Percentiles rank a stretch among this genome's conserved stretches.
These are phyloP conservation scores for Corythornis madagascariensis DNA, from an alignment of 2,113 vertebrate species.

Conservation along the genomic window DNA sequence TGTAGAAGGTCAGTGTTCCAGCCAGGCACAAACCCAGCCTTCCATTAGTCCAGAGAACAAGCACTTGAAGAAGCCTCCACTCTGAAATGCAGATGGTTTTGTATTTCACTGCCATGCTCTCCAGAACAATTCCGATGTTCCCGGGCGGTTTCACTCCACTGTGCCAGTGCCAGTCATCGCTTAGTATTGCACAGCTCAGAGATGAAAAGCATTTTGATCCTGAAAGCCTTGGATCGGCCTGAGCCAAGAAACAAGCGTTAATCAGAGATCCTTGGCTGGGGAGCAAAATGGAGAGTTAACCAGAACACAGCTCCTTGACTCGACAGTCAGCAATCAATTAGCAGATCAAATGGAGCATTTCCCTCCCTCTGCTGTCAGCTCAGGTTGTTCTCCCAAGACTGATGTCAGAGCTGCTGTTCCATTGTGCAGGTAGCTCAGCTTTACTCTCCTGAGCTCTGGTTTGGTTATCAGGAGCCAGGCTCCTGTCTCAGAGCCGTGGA, in stretches of 20 bases:
- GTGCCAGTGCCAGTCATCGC: background rate
- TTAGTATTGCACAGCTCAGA: background rate
- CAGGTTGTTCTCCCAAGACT: background rate
- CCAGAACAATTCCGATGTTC: background rate
- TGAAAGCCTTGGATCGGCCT: background rate
- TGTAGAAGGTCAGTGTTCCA: background rate
- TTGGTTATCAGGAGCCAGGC: fast-evolving
- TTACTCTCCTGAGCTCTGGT: background rate
- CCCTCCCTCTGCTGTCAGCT: background rate
- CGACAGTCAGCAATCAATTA: background rate
- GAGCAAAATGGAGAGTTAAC: background rate
- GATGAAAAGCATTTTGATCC: background rate
- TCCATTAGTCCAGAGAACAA: fast-evolving
- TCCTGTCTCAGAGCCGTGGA: background rate
- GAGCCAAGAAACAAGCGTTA: background rate
- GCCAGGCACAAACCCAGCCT: background rate
- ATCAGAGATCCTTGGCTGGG: background rate
- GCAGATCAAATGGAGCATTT: background rate
- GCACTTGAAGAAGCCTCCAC: background rate
- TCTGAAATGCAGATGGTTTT: background rate
- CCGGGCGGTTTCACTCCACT: fast-evolving
- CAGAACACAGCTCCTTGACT: background rate
- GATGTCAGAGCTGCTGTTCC: background rate
- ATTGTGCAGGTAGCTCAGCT: background rate
- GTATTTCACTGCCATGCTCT: background rate